These are phyloP conservation scores for Aplocera efformata DNA, from an alignment of 2,888 invertebrate genomes.

Conservation along the genomic window DNA sequence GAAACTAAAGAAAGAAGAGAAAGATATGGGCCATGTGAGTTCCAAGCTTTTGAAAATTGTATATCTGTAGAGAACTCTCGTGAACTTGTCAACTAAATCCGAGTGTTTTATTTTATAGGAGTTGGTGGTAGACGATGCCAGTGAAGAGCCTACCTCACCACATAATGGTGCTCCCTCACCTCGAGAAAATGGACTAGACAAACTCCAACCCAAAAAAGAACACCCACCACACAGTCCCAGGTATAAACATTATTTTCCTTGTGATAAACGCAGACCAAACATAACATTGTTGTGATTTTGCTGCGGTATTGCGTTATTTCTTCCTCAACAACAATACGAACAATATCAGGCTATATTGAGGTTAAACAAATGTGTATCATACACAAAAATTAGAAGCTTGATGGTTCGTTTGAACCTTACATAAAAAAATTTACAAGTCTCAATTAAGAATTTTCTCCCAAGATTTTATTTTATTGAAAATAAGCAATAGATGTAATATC, in stretches of 20 bases:
- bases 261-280: no score
- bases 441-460: no score
- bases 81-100: neutral
- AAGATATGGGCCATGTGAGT: constrained; percentile 90
- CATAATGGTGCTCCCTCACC: constrained; percentile 95
- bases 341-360: no score
- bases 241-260: constrained; percentile 34
- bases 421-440: no score
- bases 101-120: constrained; percentile 84
- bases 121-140: constrained; percentile 96
- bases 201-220: constrained; percentile 87
- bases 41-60: neutral
- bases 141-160: constrained; percentile 93
- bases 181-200: constrained; percentile 91
- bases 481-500: no score
- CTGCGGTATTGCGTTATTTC: no score
- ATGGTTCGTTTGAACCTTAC: no score
- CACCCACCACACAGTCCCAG: constrained; percentile 86
- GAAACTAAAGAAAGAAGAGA: constrained; percentile 90
- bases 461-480: no score
- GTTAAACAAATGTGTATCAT: no score
- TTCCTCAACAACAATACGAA: no score
- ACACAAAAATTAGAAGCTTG: no score
- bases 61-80: neutral
- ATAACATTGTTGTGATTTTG: no score